Evolutionary conservation across 2,888 invertebrate species (phyloP), one percentile per base, ranked within the genome.

Genomic region (Hybos culiciformis): DNA sequence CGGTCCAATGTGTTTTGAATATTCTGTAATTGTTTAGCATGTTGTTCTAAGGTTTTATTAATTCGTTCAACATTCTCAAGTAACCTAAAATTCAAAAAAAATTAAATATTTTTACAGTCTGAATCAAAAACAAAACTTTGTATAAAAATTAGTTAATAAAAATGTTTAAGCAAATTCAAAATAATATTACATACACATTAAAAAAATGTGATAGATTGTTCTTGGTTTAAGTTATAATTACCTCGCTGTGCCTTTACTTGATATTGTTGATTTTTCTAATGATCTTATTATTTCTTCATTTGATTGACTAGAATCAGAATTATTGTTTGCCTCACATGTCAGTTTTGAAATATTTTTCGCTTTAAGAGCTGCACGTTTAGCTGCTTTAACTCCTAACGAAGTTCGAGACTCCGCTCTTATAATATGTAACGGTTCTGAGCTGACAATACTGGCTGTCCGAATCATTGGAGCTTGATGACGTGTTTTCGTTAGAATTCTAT

Each of bases 401-500:
- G 70, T 67, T 49, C 73, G 67, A 34, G 70, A 69, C 50, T 73
- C 73, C 40, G 67, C 66, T 59, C 72, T 64, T 46, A 69, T 56
- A 49, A 69, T 55, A 49, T 68, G 65, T 48, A 70, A 53, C 37
- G 73, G 73, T 48, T 78, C 77, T 41, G 78, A 73, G 54, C 80
- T 79, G 45, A 79, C 72, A 49, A 82, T 77, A 60, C 81, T 81
- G 39, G 77, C 72, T 24, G 80, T 77, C 48, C 81, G 71, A 54
- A 83, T 78, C 56, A 81, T 77, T 37, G 83, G 80, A 18, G 83
- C 80, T 51, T 76, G 76, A 60, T 82, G 83, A 43, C 77, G 72
- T 7, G 83, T 83, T 61, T 82, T 78, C 2, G 88, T 86, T 44
- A 78, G 72, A 31, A 93, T 80, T 39, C 80, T 70, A 61, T 80